Evolutionary conservation across 2,888 invertebrate genomes (phyloP).

Genomic region (Pycnomerus fuliginosus): DNA sequence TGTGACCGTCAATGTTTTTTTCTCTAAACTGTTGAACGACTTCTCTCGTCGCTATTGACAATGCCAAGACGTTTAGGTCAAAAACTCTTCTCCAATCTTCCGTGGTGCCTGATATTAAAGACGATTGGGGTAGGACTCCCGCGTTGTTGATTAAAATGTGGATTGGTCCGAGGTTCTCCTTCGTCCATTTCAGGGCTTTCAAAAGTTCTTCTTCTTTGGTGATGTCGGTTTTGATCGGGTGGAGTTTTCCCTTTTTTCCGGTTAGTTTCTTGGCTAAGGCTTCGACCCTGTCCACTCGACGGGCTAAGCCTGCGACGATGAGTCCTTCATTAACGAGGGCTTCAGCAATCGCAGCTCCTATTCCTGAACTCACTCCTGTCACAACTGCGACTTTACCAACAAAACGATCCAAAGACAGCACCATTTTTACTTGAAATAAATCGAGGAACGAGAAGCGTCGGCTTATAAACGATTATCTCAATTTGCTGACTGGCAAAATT

Average conservation of each 20-base stretch:
- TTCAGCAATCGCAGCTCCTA: too few species aligned
- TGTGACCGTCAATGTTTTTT: conserved; percentile 31
- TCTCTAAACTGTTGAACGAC: conserved; percentile 33
- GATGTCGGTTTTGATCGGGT: conserved; percentile 31
- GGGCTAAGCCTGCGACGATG: conserved; percentile 36
- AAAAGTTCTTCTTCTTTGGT: too few species aligned
- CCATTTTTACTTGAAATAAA: too few species aligned
- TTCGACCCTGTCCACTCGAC: conserved; percentile 33
- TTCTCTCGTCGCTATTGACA: conserved; percentile 35
- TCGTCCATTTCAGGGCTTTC: conserved; percentile 33
- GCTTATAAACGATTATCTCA: too few species aligned
- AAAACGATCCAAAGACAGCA: too few species aligned
- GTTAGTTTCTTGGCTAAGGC: conserved; percentile 26
- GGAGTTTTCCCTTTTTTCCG: conserved; percentile 30
- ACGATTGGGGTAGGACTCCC: conserved; percentile 29
- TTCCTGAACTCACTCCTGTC: too few species aligned
- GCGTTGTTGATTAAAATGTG: conserved; percentile 38
- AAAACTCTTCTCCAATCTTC: conserved; percentile 34
- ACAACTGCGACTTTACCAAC: too few species aligned
- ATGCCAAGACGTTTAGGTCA: conserved; percentile 36
- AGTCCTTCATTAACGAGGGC: too few species aligned
- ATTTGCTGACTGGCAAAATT: too few species aligned
- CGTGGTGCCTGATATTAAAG: conserved; percentile 29
- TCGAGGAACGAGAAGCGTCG: too few species aligned
- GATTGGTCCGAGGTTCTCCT: conserved; percentile 32